phyloP scores from a whole-genome alignment of 92 coral and sea anemone genomes.

The Epizoanthus illoricatus region DNA sequence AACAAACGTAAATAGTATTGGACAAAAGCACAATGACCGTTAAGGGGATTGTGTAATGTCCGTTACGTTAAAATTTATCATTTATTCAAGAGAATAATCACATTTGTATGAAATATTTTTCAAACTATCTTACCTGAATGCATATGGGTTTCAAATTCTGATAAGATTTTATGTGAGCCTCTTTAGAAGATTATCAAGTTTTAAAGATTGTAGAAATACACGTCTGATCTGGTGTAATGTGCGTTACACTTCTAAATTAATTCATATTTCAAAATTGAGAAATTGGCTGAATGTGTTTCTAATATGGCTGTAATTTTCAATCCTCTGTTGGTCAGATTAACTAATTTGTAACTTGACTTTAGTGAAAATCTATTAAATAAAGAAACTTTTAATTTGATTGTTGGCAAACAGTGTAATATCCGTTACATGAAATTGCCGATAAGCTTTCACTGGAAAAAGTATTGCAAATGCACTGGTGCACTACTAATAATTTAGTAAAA shows the following conservation, averaged over 20 bases:
- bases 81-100: background rate
- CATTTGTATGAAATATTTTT: slow-evolving; percentile 1
- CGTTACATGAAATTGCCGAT: no score
- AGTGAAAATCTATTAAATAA: no score
- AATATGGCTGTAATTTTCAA: slow-evolving; percentile 10
- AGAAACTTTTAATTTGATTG: no score
- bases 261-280: slow-evolving; percentile 2
- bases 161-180: slow-evolving; percentile 1
- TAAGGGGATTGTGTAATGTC: background rate
- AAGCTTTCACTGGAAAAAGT: no score
- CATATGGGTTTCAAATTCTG: background rate
- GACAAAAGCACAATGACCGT: slow-evolving; percentile 35
- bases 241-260: slow-evolving; percentile 1
- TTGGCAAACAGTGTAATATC: no score
- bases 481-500: no score
- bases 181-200: slow-evolving; percentile 18
- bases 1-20: background rate
- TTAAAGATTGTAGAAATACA: slow-evolving; percentile 17
- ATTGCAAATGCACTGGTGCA: no score
- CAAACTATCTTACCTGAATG: slow-evolving; percentile 11
- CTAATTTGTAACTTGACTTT: background rate
- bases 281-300: background rate
- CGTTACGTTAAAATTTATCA: background rate
- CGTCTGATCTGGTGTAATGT: slow-evolving; percentile 23
- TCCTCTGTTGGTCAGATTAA: background rate